Base-by-base conservation (phyloP, 2,888 invertebrate genomes). In the Folsomia manolachei region DNA sequence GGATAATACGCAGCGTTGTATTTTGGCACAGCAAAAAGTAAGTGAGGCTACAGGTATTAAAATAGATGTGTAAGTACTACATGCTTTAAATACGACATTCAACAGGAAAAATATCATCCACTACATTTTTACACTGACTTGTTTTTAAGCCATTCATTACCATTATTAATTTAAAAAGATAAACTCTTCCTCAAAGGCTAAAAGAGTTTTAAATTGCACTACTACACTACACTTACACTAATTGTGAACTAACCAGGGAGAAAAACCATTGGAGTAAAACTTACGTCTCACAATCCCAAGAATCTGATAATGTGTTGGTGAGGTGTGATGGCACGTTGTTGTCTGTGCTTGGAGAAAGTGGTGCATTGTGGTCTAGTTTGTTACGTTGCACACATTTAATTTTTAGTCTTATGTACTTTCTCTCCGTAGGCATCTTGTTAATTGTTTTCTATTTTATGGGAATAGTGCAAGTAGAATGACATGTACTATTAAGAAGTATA, bases 11-110 rank as follows among this genome's bases (percentile, higher is more conserved):
- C 39, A 56, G 56, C 56, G 21, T 56, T 56, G 56, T 56, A 56
- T 56, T 56, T 56, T 56, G 56, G 56, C 56, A 56, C 56, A 56
- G 56, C 56, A 19, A 11, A 51, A 51, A 56, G 19, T 56, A 56
- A 56, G 56, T 56, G n/a, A n/a, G 19, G 18, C n/a, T n/a, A n/a
- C n/a, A n/a, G n/a, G n/a, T n/a, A n/a, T n/a, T n/a, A n/a, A n/a
- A n/a, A n/a, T n/a, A 14, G 56, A 56, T 56, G 7, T 19, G 19
- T 56, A 21, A 21, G 21, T 56, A 56, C 56, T 56, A 56, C 56
- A 56, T 56, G 56, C 56, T 14, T 56, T 56, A 56, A 56, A 56
- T 56, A 56, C 56, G 56, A 56, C n/a, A 56, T 19, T 56, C 19
- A 56, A 56, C 56, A 56, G n/a, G 18, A 56, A 56, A n/a, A n/a